These are phyloP conservation scores for Spea hammondii DNA, from an alignment of 2,797 vertebrate species.

Conservation along the genomic window DNA sequence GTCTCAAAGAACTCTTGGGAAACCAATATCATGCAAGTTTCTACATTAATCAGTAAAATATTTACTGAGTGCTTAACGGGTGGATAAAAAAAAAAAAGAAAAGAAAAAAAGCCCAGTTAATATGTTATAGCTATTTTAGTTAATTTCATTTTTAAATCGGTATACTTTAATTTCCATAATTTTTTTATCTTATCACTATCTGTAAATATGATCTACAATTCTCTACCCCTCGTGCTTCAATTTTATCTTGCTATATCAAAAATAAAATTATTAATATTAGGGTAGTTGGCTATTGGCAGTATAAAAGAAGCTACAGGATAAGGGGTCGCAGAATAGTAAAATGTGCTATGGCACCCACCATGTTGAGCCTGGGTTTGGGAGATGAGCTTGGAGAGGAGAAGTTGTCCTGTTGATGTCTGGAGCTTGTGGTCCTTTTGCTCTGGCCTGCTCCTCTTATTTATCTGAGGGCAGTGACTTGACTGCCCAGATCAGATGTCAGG, in stretches of 20 bases:
- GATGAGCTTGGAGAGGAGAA: constrained; percentile 65
- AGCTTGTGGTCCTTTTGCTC: constrained; percentile 80
- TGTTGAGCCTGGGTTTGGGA: constrained; percentile 70
- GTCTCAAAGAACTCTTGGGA: too few species aligned
- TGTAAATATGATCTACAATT: too few species aligned
- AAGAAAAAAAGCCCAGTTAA: too few species aligned
- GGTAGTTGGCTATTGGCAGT: constrained; percentile 12
- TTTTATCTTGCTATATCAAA: neutral
- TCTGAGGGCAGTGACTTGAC: constrained; percentile 73
- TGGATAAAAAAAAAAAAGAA: too few species aligned
- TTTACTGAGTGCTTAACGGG: too few species aligned
- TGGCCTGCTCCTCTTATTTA: constrained; percentile 84
- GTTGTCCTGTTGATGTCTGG: constrained; percentile 68
- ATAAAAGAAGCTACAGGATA: constrained; percentile 4
- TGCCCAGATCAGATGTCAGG: constrained; percentile 76
- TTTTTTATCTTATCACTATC: too few species aligned
- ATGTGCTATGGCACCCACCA: constrained; percentile 82
- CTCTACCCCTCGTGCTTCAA: too few species aligned
- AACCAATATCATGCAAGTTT: too few species aligned
- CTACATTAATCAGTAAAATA: too few species aligned
- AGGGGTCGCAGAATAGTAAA: constrained; percentile 15
- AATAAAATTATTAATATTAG: neutral
- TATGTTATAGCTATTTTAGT: too few species aligned
- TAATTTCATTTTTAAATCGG: too few species aligned
- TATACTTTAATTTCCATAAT: too few species aligned